Conservation (phyloP, 2,797 vertebrate genomes). For the Acrossocheilus fasciatus region DNA sequence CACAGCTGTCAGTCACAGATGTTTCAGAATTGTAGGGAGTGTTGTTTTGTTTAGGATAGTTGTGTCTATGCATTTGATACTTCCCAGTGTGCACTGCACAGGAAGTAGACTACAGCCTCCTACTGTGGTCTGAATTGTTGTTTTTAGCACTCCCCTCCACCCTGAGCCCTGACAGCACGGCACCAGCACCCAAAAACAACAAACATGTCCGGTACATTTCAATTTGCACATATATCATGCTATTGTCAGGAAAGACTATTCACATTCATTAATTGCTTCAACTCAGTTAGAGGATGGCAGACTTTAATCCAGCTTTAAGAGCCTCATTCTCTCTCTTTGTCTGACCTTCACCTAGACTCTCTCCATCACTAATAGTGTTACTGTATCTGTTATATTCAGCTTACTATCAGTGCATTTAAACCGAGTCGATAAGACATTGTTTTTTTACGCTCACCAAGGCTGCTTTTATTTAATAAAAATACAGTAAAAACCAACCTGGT, state of each 20-base stretch:
- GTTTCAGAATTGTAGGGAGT: conserved; percentile 28
- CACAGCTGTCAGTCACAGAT: conserved; percentile 35
- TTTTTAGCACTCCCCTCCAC: conserved; percentile 54
- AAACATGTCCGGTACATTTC: conserved; percentile 37
- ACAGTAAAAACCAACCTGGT: not conserved
- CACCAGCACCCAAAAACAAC: conserved; percentile 53
- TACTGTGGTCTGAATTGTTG: conserved; percentile 60
- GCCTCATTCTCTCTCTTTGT: not conserved
- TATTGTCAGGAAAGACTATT: conserved; percentile 27
- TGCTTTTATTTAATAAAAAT: not conserved
- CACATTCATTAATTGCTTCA: conserved; percentile 21
- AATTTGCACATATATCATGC: conserved; percentile 7
- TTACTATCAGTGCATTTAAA: not conserved
- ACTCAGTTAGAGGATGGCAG: not conserved
- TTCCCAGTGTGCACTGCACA: conserved; percentile 57
- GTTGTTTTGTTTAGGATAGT: conserved; percentile 43
- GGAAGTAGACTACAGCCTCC: conserved; percentile 61
- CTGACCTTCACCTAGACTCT: not conserved
- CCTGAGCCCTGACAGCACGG: conserved; percentile 49
- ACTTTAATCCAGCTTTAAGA: not conserved
- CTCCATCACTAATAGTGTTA: not conserved
- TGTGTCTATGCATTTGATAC: conserved; percentile 43
- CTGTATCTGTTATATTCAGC: not conserved
- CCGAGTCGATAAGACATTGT: not conserved
- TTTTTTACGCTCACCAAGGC: not conserved